These are phyloP conservation scores for Thereva unica DNA, from an alignment of 2,888 invertebrate species.

Conservation along the genomic window DNA sequence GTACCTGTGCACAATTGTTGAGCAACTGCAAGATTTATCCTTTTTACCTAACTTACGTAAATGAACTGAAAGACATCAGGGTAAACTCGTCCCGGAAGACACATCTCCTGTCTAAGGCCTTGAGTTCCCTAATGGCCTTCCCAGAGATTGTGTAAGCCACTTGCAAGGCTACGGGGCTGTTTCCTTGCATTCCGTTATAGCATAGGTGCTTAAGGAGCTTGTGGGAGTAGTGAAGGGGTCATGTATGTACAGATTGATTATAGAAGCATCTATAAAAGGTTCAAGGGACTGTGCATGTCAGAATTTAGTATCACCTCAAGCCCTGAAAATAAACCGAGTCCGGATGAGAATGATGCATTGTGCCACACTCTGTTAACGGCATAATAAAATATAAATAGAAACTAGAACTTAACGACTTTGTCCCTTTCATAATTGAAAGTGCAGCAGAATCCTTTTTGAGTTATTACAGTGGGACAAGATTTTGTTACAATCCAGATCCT, in stretches of 20 bases:
- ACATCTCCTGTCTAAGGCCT: slow-evolving; percentile 10
- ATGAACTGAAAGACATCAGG: slow-evolving; percentile 17
- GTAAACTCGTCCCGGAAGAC: slow-evolving; percentile 18
- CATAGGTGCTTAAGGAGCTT: not conserved
- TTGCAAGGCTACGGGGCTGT: slow-evolving; percentile 14
- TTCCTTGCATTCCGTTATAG: slow-evolving; percentile 5
- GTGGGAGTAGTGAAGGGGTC: slow-evolving; percentile 27
- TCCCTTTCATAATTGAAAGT: slow-evolving; percentile 35
- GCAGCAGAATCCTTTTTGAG: slow-evolving; percentile 33
- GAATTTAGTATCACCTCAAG: slow-evolving; percentile 5
- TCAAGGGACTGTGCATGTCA: not conserved
- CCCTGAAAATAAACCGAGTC: slow-evolving; percentile 26
- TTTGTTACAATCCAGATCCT: slow-evolving; percentile 9
- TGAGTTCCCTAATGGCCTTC: slow-evolving; percentile 10
- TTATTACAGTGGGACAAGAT: slow-evolving; percentile 17
- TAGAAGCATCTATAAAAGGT: not conserved
- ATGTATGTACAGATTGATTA: slow-evolving; percentile 19
- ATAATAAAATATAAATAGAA: slow-evolving; percentile 3
- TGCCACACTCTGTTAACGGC: not conserved
- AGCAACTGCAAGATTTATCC: not conserved
- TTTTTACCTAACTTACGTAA: slow-evolving; percentile 16
- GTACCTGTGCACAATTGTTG: slow-evolving; percentile 12
- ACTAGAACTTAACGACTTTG: not conserved
- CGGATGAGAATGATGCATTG: not conserved
- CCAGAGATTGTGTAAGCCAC: not conserved